A percentile compares a stretch with the other conserved stretches of the same genome.
These are phyloP conservation scores for Cyphomyrmex costatus DNA, from an alignment of 1,140 invertebrate species.

Conservation along the genomic window DNA sequence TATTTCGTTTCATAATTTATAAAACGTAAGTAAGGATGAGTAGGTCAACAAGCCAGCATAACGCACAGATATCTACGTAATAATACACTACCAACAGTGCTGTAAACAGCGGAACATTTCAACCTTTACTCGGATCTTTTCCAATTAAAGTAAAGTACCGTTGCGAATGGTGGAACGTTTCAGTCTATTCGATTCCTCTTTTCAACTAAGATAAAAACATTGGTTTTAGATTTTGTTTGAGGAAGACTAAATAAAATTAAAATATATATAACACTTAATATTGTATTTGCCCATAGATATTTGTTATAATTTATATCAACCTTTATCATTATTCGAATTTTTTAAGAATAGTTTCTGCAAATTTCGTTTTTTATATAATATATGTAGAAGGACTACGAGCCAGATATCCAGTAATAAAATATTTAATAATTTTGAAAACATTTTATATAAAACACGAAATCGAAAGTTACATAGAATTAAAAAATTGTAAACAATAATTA, in stretches of 20 bases:
- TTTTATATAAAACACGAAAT: too few species aligned
- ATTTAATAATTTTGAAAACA: too few species aligned
- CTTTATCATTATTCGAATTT: constrained; percentile 13
- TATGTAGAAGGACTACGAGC: too few species aligned
- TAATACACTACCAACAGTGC: constrained; percentile 5
- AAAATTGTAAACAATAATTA: too few species aligned
- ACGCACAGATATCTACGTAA: background rate
- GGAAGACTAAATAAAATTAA: background rate
- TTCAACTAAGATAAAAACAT: background rate
- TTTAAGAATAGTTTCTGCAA: background rate
- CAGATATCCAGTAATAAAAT: too few species aligned
- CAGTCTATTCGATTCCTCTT: constrained; percentile 14
- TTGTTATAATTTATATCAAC: background rate
- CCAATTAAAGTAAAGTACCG: constrained; percentile 31
- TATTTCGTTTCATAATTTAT: background rate
- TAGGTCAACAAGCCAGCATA: background rate
- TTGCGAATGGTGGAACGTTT: background rate
- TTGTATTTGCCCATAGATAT: background rate
- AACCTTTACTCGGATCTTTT: constrained; percentile 28
- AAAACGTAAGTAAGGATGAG: background rate
- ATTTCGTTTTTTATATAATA: too few species aligned
- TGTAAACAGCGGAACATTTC: constrained; percentile 8
- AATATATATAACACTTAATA: background rate
- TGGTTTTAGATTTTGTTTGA: background rate
- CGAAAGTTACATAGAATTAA: too few species aligned